Evolutionary conservation across 2,888 invertebrate genomes (phyloP).

Genomic region (Megaustenia siamemsis): DNA sequence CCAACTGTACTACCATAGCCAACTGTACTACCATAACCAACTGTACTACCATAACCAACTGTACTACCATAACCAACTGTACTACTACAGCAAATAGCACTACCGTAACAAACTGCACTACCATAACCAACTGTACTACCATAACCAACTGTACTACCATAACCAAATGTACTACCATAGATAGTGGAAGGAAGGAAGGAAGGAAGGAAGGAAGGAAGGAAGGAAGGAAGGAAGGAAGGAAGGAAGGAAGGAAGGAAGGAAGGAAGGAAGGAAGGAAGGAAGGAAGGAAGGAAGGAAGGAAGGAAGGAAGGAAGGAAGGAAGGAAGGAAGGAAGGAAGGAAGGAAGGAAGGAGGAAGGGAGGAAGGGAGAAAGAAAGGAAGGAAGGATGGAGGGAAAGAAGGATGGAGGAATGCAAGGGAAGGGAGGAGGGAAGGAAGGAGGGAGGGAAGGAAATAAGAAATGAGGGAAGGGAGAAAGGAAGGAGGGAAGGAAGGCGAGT

Average conservation of each 20-base stretch:
- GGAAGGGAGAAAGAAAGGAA: neutral
- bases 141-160: no score
- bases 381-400: neutral
- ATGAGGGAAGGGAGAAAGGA: no score
- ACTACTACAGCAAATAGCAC: no score
- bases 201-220: conserved; percentile 12
- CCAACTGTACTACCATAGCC: no score
- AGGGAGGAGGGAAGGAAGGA: neutral
- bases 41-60: no score
- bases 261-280: neutral
- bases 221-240: neutral
- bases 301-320: neutral
- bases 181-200: neutral
- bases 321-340: conserved; percentile 23
- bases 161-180: no score
- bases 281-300: neutral
- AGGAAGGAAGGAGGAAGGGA: neutral
- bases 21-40: no score
- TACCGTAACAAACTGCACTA: no score
- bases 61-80: no score
- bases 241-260: neutral
- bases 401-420: neutral
- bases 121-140: no score
- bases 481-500: no score
- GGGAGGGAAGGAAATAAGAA: neutral